Percentiles rank a stretch among this genome's conserved stretches.
Conservation (phyloP, 2,888 invertebrate genomes). For the Norana najaformis region DNA sequence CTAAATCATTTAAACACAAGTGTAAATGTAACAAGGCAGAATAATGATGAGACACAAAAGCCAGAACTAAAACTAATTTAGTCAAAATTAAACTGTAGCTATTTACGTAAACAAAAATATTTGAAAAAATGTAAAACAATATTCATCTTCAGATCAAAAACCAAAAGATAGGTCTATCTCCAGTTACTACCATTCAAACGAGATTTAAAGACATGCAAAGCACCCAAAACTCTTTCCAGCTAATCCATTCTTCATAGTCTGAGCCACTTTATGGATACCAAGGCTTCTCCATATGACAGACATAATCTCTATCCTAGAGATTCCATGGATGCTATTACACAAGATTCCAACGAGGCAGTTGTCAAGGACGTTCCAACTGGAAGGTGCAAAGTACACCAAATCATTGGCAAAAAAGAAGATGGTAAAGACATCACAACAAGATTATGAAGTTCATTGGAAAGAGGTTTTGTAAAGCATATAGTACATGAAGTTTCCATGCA, state of each 20-base stretch:
- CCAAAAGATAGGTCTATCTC: background rate
- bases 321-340: background rate
- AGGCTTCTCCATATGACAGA: background rate
- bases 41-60: background rate
- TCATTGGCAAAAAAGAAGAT: too few species aligned
- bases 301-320: background rate
- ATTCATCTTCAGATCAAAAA: background rate
- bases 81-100: background rate
- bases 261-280: background rate
- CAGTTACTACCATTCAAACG: background rate
- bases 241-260: background rate
- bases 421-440: background rate
- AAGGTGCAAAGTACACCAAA: background rate
- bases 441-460: background rate
- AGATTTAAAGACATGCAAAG: background rate
- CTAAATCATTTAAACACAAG: background rate
- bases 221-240: background rate
- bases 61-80: background rate
- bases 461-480: background rate
- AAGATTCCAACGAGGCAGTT: background rate
- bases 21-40: slow-evolving; percentile 3
- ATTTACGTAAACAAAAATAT: background rate
- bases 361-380: background rate
- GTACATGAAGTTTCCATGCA: too few species aligned
- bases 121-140: background rate